Evolutionary conservation across 2,797 vertebrate genomes (phyloP), one percentile per base, ranked within the genome.

Genomic region (Vultur gryphus): DNA sequence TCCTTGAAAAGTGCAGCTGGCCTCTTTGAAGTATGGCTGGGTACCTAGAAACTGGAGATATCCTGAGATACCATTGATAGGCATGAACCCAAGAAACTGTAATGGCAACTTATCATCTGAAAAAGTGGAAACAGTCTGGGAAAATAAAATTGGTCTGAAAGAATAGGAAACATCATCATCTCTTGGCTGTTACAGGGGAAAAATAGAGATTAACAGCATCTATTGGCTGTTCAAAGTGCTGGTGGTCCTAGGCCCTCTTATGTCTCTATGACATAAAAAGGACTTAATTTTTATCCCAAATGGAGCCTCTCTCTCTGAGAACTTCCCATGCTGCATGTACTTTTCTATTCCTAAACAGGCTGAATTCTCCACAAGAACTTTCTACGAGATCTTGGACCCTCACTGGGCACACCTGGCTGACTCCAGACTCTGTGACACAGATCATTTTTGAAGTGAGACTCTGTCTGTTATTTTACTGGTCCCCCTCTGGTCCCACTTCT

Each of bases 361-460:
- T 25, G 41, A 80, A 72, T 57, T 55, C 48, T 67, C 25, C 33
- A 28, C 28, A 19, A 0, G 2, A 51, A 11, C 16, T 64, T 81
- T 52, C 49, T 59, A 6, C 1, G 28, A 59, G 8, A 26, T 69
- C 37, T 82, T 85, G 31, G 13, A 37, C 19, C 18, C 12, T 39
- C 49, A 64, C 21, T 10, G 4, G 61, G n/a, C 12, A 13, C 7
- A 46, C 2, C 10, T 21, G 10, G 16, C 24, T 33, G n/a, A 70
- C 21, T 52, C 28, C 11, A 52, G 26, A 43, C 13, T 9, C 16
- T 39, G 18, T 51, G 33, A 39, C 0, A 0, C 0, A 7, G 6
- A 33, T 33, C 11, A 41, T 13, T 28, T 57, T 75, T 69, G 23
- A 78, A 95, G 37, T 26, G 12, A 75, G 28, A 24, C 19, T 51